Evolutionary conservation across 2,888 invertebrate genomes (phyloP).

Genomic region (Hymenopus coronatus): DNA sequence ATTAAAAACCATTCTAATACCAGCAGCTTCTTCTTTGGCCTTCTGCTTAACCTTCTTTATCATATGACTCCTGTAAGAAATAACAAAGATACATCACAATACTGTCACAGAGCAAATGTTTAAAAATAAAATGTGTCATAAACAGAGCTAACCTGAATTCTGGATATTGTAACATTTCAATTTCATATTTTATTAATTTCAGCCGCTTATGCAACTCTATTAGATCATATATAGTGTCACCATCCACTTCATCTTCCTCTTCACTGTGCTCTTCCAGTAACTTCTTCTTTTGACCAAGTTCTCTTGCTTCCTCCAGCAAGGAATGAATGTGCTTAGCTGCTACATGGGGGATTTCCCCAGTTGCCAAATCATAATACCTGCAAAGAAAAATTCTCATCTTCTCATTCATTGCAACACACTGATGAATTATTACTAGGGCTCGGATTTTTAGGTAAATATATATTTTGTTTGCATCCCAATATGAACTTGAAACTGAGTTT

Average conservation of each 20-base stretch:
- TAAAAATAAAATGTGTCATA: not conserved
- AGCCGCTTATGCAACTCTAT: not conserved
- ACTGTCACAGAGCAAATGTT: too few species aligned
- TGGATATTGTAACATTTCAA: not conserved
- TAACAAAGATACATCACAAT: not conserved
- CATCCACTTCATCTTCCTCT: not conserved
- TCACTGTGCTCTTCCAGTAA: not conserved
- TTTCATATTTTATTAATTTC: not conserved
- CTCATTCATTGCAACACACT: too few species aligned
- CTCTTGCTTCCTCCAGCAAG: not conserved
- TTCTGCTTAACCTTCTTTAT: not conserved
- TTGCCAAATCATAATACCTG: not conserved
- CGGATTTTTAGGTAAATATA: too few species aligned
- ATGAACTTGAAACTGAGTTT: too few species aligned
- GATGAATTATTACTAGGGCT: too few species aligned
- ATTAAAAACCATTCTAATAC: not conserved
- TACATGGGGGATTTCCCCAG: not conserved
- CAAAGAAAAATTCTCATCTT: not conserved
- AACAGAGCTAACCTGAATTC: not conserved
- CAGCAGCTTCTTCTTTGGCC: not conserved
- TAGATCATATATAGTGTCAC: not conserved
- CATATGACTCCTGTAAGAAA: not conserved
- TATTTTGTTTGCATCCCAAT: too few species aligned
- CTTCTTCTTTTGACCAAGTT: not conserved
- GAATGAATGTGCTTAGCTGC: not conserved